Base-by-base conservation (phyloP, 2,888 invertebrate genomes). In the Perithous albicinctus region DNA sequence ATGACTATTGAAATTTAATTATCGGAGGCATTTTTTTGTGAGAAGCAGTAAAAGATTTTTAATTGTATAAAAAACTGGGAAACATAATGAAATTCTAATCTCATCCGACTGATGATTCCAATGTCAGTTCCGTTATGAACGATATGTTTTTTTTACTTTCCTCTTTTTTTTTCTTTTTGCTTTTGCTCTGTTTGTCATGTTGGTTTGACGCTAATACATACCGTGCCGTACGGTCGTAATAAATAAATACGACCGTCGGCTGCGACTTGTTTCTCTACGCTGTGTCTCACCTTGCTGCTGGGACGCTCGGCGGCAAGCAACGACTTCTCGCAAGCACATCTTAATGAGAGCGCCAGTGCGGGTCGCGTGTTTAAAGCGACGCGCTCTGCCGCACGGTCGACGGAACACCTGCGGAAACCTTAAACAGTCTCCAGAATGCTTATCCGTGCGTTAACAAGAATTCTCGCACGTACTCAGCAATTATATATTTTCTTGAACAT, bases 201-300 rank as follows among this genome's bases (percentile, higher is more conserved):
- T 76, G 80, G 63, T 84, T 75, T 86, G 85, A 84, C 84, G 85
- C 88, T 88, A 90, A 91, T 91, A 91, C 91, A 91, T 91, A 92
- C 92, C 91, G 87, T 89, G 88, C 90, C 87, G 89, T 89, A 72
- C 87, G 87, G 87, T 89, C 86, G 88, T 89, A 89, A 83, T 46
- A 72, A 75, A 75, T 87, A 84, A 77, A 85, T 88, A 90, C 89
- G 87, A 90, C 87, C 88, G 87, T 86, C 38, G 91, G 91, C 90
- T 88, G 89, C 86, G 74, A 88, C 85, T 89, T 90, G 89, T 89
- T 87, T 90, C 90, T 91, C 90, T 91, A 92, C 90, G 90, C 89
- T 91, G 92, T 90, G 88, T 92, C 93, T 92, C 93, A 93, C 93
- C 93, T 93, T 92, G 90, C 89, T 89, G 90, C 87, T 87, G 88